These are phyloP conservation scores for Hypocryptadius cinnamomeus DNA, from an alignment of 2,113 vertebrate genomes.

Conservation along the genomic window DNA sequence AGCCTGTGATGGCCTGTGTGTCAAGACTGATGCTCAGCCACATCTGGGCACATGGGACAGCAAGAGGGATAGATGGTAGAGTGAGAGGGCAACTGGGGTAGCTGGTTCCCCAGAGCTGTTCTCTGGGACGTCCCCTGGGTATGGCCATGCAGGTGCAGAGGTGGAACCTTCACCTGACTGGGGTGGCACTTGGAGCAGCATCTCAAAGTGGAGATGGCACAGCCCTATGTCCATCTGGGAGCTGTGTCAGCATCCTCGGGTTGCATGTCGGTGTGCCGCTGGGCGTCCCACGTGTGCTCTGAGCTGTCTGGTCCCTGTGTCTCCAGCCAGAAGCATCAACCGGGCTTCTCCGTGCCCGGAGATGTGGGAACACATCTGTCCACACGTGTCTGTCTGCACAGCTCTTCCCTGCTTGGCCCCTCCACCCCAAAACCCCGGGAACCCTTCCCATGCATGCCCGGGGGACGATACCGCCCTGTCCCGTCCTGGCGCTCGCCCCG, in stretches of 20 bases:
- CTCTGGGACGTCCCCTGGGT: neutral
- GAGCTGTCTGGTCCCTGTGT: neutral
- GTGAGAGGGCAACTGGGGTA: neutral
- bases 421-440: neutral
- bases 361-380: too few species aligned
- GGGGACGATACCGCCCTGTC: rapidly evolving
- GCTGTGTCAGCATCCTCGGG: neutral
- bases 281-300: neutral
- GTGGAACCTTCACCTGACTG: neutral
- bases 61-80: neutral
- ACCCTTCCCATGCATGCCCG: rapidly evolving
- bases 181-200: neutral
- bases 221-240: neutral
- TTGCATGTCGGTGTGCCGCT: rapidly evolving
- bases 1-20: neutral
- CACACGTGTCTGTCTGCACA: neutral
- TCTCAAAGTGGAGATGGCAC: neutral
- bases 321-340: neutral
- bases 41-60: neutral
- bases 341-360: neutral
- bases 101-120: neutral
- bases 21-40: neutral
- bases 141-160: neutral
- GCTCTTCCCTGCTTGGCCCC: neutral
- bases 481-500: rapidly evolving